Percentiles rank a stretch among this genome's conserved stretches.
Conservation (phyloP, 2,797 vertebrate species). For the Phrynocephalus vlangalii region DNA sequence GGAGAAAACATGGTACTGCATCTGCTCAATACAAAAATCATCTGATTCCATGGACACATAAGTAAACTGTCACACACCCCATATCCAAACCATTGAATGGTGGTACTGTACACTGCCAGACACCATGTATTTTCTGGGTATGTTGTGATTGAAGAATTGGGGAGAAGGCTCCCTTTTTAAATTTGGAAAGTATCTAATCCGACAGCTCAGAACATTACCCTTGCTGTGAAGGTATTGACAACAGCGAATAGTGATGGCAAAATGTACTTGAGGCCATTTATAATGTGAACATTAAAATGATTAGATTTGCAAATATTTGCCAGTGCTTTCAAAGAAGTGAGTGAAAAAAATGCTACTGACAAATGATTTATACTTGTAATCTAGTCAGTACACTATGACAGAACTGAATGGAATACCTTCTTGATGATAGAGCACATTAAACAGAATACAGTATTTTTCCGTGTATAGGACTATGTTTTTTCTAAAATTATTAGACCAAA, state of each 20-base stretch:
- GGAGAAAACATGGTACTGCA: neutral
- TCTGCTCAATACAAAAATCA: neutral
- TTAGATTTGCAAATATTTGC: neutral
- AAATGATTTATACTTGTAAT: neutral
- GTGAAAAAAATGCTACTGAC: neutral
- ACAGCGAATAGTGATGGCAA: neutral
- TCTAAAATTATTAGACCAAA: too few species aligned
- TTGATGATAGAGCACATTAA: neutral
- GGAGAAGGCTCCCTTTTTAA: neutral
- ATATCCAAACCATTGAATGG: neutral
- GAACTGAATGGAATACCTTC: neutral
- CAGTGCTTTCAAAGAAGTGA: neutral
- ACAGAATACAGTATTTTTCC: too few species aligned
- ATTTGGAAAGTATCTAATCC: conserved; percentile 2
- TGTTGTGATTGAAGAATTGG: neutral
- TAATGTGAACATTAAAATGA: neutral
- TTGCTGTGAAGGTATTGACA: neutral
- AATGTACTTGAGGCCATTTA: neutral
- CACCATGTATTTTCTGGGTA: neutral
- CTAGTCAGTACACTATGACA: neutral
- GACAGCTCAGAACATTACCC: too few species aligned
- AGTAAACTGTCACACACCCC: too few species aligned
- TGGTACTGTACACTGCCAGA: too few species aligned
- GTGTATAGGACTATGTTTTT: too few species aligned
- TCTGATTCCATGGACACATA: neutral